Conservation (phyloP, 2,888 invertebrate genomes). For the Gari tellinella region DNA sequence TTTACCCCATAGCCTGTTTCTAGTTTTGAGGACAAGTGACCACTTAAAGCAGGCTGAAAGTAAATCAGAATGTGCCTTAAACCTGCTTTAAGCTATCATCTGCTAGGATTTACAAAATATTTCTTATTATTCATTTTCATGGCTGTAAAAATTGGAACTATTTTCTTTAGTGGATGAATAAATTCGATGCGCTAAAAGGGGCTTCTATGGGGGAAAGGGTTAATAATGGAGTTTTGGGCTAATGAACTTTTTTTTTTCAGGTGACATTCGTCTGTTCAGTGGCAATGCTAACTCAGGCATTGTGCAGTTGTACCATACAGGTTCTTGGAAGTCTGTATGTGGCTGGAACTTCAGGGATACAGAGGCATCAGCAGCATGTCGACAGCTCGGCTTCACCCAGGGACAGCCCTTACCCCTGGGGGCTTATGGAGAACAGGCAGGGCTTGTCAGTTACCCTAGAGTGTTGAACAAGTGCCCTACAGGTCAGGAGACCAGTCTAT, state of each 20-base stretch:
- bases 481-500: constrained; percentile 20
- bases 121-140: too few relatives aligned
- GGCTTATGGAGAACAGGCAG: constrained; percentile 30
- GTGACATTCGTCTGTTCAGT: constrained; percentile 19
- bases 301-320: constrained; percentile 36
- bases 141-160: too few relatives aligned
- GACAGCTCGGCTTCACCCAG: constrained; percentile 18
- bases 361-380: constrained; percentile 32
- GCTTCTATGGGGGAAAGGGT: not conserved
- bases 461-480: constrained; percentile 22
- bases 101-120: too few relatives aligned
- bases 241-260: not conserved
- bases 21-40: too few relatives aligned
- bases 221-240: not conserved
- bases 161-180: too few relatives aligned
- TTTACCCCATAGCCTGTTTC: too few relatives aligned
- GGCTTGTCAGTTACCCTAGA: constrained; percentile 13
- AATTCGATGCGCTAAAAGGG: too few relatives aligned
- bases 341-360: constrained; percentile 26
- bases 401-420: constrained; percentile 25
- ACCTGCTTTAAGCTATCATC: too few relatives aligned
- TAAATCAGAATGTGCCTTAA: too few relatives aligned
- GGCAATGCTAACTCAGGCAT: constrained; percentile 26
- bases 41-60: too few relatives aligned
- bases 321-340: constrained; percentile 39